Evolutionary conservation across 2,113 vertebrate genomes (phyloP), one percentile per base, ranked within the genome.

Genomic region (Corynorhinus townsendii): DNA sequence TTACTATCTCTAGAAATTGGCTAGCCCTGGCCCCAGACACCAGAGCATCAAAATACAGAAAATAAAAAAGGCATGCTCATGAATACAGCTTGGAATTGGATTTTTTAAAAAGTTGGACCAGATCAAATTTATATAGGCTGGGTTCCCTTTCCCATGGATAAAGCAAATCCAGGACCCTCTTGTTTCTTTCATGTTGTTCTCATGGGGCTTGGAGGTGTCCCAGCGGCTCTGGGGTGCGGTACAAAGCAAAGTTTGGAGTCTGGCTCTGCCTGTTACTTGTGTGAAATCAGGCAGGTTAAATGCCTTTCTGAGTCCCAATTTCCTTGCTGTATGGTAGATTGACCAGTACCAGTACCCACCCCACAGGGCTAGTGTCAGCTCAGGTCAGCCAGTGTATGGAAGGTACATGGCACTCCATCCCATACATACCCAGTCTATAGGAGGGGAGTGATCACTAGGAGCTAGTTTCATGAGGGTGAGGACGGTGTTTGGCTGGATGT

Each of bases 321-420:
- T 92, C 45, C 22, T 89, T 1, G 5, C n/a, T 22, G 3, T 28
- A 8, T 54, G 33, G 35, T 20, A 30, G 35, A 33, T 4, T 14
- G 52, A 54, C 11, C 20, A 28, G 5, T 47, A 6, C 8, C 38
- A 49, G 38, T 6, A 2, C 45, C 47, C 33, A 35, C 28, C 20
- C 20, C 20, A 10, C 7, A 24, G 28, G 77, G 5, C 45, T 77
- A 14, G 79, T 54, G 64, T 72, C 49, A 3, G 2, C 40, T 77
- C n/a, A n/a, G 71, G 49, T 11, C 11, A 28, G 45, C 33, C 49
- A 16, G 47, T 59, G 38, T 33, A 1, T 4, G 4, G 4, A 3
- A 28, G 11, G 76, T 9, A 11, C 52, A 35, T 0, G 4, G 40
- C 22, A 0, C 12, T 0, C 10, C 40, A 11, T 66, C 30, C n/a